A percentile compares a stretch with the other conserved stretches of the same genome.
These are phyloP conservation scores for Eulemur rufifrons DNA, from an alignment of 2,113 vertebrate genomes.

Conservation along the genomic window DNA sequence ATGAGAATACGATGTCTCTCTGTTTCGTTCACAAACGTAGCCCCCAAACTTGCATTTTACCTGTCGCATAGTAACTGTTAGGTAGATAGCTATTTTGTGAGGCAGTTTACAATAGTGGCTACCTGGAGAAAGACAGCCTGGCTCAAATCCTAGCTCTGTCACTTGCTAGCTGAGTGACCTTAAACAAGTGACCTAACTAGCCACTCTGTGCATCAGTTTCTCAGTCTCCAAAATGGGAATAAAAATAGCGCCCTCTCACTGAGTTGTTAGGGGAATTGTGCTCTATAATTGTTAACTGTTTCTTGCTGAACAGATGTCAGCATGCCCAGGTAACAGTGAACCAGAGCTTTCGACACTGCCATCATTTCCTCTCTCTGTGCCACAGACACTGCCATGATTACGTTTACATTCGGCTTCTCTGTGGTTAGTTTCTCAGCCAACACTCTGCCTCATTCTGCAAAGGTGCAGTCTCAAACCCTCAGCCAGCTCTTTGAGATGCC, in stretches of 20 bases:
- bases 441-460: neutral
- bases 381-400: neutral
- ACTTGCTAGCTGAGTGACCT: neutral
- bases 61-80: neutral
- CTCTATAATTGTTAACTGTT: neutral
- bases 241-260: neutral
- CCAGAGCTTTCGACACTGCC: neutral
- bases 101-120: neutral
- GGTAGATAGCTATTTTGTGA: neutral
- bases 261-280: neutral
- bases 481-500: fast-evolving
- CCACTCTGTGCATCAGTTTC: neutral
- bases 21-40: neutral
- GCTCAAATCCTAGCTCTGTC: neutral
- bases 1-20: neutral
- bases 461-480: neutral
- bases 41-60: neutral
- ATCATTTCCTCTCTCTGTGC: neutral
- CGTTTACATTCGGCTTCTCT: neutral
- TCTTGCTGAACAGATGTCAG: neutral
- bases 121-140: neutral
- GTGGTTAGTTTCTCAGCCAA: neutral
- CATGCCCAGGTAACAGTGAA: neutral
- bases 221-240: neutral
- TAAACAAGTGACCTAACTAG: neutral